These are phyloP conservation scores for Hirudinaria manillensis DNA, from an alignment of 2,888 invertebrate genomes.

Conservation along the genomic window DNA sequence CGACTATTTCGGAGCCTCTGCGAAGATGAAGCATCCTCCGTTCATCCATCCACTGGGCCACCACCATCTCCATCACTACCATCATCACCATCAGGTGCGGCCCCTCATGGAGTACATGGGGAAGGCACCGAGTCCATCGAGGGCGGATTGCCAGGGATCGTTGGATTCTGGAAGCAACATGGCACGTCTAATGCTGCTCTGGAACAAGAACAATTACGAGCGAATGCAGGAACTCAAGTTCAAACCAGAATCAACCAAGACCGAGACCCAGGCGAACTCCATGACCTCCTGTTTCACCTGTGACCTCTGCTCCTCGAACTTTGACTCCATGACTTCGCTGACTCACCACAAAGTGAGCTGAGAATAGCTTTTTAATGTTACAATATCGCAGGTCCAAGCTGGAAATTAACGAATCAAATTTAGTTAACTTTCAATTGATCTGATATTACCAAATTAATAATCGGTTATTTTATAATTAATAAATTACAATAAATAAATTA, in stretches of 20 bases:
- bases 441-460: neutral
- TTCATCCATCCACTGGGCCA: no score
- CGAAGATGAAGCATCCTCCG: no score
- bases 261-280: neutral
- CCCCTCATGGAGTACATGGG: neutral
- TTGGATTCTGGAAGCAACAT: neutral
- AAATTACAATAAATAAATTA: neutral
- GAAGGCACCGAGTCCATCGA: no score
- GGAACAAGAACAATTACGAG: constrained; percentile 4
- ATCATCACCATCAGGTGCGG: neutral
- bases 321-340: neutral
- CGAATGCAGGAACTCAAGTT: neutral
- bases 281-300: neutral
- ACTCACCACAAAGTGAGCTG: neutral
- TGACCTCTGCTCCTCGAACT: neutral
- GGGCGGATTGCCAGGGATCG: neutral
- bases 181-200: neutral
- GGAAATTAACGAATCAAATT: neutral
- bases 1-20: no score
- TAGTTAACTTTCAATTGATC: neutral
- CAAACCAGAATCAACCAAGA: neutral
- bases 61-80: constrained; percentile 9
- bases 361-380: no score
- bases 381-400: neutral
- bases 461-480: neutral